Conservation (phyloP, 2,888 invertebrate species). For the Epirrita christyi region DNA sequence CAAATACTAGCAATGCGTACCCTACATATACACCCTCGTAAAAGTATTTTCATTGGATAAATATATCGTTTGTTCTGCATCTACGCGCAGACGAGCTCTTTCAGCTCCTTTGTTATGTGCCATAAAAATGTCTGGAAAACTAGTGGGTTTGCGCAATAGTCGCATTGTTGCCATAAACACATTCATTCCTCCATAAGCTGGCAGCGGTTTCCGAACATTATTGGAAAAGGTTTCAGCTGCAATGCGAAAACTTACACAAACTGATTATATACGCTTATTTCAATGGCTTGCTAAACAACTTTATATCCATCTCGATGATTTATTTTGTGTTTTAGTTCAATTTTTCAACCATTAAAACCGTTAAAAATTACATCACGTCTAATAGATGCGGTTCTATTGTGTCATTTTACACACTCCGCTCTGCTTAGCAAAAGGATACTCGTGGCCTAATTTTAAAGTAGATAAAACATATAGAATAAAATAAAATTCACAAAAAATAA, state of each 20-base stretch:
- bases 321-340: no score
- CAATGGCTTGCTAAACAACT: background rate
- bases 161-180: slow-evolving; percentile 29
- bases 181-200: slow-evolving; percentile 18
- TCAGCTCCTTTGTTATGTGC: slow-evolving; percentile 31
- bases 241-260: slow-evolving; percentile 6
- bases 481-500: no score
- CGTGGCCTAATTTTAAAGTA: no score
- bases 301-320: no score
- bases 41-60: slow-evolving; percentile 13
- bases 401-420: no score
- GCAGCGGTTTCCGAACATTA: slow-evolving; percentile 23
- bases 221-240: slow-evolving; percentile 18
- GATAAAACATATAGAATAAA: no score
- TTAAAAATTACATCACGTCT: no score
- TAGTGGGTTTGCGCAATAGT: slow-evolving; percentile 28
- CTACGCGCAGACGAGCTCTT: slow-evolving; percentile 18
- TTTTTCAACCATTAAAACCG: no score
- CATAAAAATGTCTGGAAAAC: slow-evolving; percentile 37
- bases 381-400: no score
- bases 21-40: slow-evolving; percentile 3
- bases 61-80: slow-evolving; percentile 22
- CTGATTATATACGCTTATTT: background rate
- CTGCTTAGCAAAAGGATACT: no score
- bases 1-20: no score